A percentile compares a stretch with the other conserved stretches of the same genome.
Evolutionary conservation across 2,113 vertebrate genomes (phyloP).

Genomic region (Syrmaticus mikado): DNA sequence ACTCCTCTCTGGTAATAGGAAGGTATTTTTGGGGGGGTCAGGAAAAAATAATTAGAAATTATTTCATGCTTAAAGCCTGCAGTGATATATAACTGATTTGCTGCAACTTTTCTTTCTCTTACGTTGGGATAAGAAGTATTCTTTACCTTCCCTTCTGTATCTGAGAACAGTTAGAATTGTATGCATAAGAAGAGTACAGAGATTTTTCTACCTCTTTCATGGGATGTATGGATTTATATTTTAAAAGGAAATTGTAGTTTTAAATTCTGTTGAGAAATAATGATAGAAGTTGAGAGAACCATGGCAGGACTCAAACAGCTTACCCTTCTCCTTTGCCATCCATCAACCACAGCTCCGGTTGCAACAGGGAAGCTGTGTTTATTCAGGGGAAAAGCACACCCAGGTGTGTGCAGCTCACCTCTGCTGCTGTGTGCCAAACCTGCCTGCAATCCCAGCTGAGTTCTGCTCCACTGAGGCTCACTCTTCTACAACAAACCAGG

Average conservation of each 20-base stretch:
- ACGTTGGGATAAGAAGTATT: not conserved
- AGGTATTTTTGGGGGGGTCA: not conserved
- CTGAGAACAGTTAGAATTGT: not conserved
- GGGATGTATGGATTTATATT: not conserved
- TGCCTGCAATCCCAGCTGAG: not conserved
- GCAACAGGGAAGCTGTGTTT: fast-evolving
- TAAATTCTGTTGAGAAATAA: not conserved
- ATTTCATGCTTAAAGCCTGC: not conserved
- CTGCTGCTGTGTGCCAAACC: fast-evolving
- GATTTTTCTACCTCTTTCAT: not conserved
- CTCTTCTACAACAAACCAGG: not conserved
- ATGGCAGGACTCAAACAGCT: not conserved
- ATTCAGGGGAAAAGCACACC: not conserved
- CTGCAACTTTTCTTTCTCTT: not conserved
- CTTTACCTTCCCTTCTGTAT: not conserved
- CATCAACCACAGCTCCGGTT: not conserved
- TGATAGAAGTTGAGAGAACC: not conserved
- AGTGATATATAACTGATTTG: not conserved
- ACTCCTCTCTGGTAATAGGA: not conserved
- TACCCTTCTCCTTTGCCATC: not conserved
- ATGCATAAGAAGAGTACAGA: not conserved
- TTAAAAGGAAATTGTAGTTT: not conserved
- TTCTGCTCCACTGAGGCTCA: not conserved
- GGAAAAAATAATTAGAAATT: not conserved
- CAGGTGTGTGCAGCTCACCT: fast-evolving